A percentile compares a stretch with the other conserved stretches of the same genome.
Evolutionary conservation across 2,797 vertebrate genomes (phyloP).

Genomic region (Hafferia zeledoni): DNA sequence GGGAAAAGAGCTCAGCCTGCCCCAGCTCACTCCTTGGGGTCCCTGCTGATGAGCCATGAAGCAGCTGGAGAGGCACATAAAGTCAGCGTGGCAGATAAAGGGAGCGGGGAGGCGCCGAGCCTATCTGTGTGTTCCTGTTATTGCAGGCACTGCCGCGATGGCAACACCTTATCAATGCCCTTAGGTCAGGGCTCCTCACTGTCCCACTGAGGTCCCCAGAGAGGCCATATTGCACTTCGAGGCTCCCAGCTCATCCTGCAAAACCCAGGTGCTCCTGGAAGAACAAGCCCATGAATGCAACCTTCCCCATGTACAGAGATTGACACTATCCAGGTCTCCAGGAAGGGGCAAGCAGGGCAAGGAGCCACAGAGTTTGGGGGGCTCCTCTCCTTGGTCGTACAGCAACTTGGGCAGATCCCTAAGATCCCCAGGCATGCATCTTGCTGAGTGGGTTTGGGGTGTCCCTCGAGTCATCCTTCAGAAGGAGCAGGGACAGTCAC

Average conservation of each 20-base stretch:
- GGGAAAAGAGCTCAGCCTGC: neutral
- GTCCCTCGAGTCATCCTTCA: neutral
- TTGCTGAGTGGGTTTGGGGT: neutral
- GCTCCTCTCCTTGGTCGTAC: neutral
- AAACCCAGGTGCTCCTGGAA: neutral
- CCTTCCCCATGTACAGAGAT: neutral
- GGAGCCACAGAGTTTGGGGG: neutral
- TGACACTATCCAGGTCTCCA: rapidly evolving
- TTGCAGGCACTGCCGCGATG: rapidly evolving
- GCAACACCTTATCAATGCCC: neutral
- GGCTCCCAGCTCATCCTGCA: neutral
- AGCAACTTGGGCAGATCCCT: neutral
- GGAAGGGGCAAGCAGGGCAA: neutral
- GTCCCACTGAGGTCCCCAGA: neutral
- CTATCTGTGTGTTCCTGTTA: rapidly evolving
- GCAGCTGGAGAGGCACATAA: neutral
- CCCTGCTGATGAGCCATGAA: neutral
- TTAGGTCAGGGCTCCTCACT: neutral
- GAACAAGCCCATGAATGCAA: neutral
- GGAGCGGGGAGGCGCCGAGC: rapidly evolving
- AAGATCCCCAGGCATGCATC: neutral
- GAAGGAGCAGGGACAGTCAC: neutral
- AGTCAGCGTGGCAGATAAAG: neutral
- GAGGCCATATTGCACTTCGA: neutral
- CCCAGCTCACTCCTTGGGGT: neutral